Evolutionary conservation across 1,140 invertebrate species (phyloP), one percentile per base, ranked within the genome.

Genomic region (Drosophila malerkotliana): DNA sequence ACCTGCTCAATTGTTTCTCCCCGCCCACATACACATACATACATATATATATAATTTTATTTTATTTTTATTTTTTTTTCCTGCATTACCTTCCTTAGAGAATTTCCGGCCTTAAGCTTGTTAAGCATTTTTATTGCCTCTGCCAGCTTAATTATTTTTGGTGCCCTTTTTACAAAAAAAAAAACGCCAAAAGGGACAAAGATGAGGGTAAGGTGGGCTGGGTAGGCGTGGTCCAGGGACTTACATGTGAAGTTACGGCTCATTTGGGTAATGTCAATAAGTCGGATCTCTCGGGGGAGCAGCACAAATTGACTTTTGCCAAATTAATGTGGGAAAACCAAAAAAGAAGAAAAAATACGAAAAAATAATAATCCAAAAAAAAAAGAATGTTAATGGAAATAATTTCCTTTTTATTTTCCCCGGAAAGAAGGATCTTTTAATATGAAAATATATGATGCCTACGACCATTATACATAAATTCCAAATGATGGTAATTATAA

Each of bases 81-180:
- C 51, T 32, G n/a, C 14, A 12, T 8, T 24, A 41, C 9, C 32
- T 68, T 69, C 63, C 51, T 57, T 48, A 39, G 51, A 44, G 66
- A 57, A 49, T 69, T 69, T 68, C 66, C 66, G 64, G 66, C 72
- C 62, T 68, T 76, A 68, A 76, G 72, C 82, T 87, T 87, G 74
- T 85, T 85, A 85, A 85, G 66, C 77, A 67, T 77, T 85, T 87
- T 85, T 78, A 85, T 87, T 78, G 52, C 82, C 78, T 59, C 28
- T 66, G 72, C 48, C 55, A 69, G 68, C 64, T 87, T 85, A 87
- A 85, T 85, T 85, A 81, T 87, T 81, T 85, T 60, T 34, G 47
- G 60, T 63, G 59, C 34, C 53, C 44, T 44, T 72, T 62, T 26
- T 5, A 5, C 26, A 6, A 28, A 28, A 28, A 28, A 26, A 26